A percentile compares a stretch with the other conserved stretches of the same genome.
phyloP scores from a whole-genome alignment of 2,888 invertebrate genomes.

The Spodoptera exigua region DNA sequence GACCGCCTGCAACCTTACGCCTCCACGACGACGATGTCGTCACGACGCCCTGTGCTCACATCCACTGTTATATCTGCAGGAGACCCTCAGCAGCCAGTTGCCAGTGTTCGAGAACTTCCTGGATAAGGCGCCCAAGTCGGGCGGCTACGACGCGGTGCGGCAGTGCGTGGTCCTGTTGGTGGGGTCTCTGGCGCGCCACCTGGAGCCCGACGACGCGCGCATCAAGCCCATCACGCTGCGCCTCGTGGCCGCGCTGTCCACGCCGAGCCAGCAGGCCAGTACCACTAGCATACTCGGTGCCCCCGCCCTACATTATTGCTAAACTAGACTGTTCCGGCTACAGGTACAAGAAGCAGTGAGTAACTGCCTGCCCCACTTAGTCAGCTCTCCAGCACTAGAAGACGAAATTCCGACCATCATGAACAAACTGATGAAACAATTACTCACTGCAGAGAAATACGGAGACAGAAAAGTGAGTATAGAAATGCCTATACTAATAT shows the following conservation, averaged over 20 bases:
- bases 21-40: no score
- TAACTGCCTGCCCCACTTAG: conserved; percentile 97
- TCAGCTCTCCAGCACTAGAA: conserved; percentile 94
- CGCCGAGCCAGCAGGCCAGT: conserved; percentile 97
- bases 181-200: conserved; percentile 98
- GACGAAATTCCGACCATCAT: conserved; percentile 97
- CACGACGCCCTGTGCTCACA: background rate
- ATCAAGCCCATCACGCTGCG: conserved; percentile 98
- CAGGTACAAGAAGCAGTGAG: conserved; percentile 99
- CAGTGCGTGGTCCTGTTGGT: conserved; percentile 99
- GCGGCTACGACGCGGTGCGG: conserved; percentile 96
- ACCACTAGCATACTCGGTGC: no score
- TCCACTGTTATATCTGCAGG: conserved; percentile 70
- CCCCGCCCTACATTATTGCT: background rate
- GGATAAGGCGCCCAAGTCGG: conserved; percentile 97
- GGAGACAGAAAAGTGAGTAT: conserved; percentile 91
- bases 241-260: conserved; percentile 96
- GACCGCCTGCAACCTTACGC: background rate
- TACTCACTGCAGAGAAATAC: conserved; percentile 97
- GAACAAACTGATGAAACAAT: conserved; percentile 94
- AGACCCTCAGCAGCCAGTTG: conserved; percentile 92
- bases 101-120: conserved; percentile 98
- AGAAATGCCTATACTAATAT: no score
- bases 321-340: background rate
- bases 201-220: conserved; percentile 96